Base-by-base conservation (phyloP, 2,888 invertebrate genomes). In the Oscheius sp. region DNA sequence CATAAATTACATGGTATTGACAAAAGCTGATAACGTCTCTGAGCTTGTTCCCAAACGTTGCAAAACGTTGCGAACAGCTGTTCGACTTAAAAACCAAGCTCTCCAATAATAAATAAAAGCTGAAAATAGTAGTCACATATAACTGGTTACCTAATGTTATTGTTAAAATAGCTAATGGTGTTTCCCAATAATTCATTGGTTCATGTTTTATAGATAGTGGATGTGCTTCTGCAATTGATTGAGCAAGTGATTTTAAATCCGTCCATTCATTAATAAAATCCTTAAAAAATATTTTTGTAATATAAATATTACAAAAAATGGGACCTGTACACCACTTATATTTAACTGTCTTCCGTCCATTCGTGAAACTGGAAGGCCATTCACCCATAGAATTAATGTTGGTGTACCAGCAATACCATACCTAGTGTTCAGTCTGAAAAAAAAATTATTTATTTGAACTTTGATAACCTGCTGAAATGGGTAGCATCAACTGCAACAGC, bases 351-450 rank as follows among this genome's bases (percentile, higher is more conserved):
- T 38, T 12, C 45, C 54, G 12, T 93, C 94, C 85, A 91, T 94
- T 88, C 93, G 92, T 0, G 92, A 92, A 28, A 93, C 90, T 0
- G 93, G 91, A 75, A 92, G 90, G 0, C 94, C 94, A 87, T 94
- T 94, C 82, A 94, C 94, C 82, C 95, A 93, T 73, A 95, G 89
- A 88, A 94, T 90, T 33, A 94, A 86, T 2, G 94, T 93, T 6
- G 95, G 95, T 41, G 95, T 91, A 20, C 94, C 94, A 8, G 94
- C 91, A 68, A 94, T 92, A 9, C 94, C 94, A 87, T 93, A 94
- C 80, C 94, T 93, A 0, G 94, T 92, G 87, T 94, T 94, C 57
- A 94, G 73, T 8, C 87, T 86, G 36, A 67, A 56, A 24, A 4
- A 17, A 28, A 28, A 28, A 17, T 4, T 32, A 30, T 9, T 47